A percentile compares a stretch with the other conserved stretches of the same genome.
Conservation (phyloP, 1,140 invertebrate species). For the Drosophila sp. region DNA sequence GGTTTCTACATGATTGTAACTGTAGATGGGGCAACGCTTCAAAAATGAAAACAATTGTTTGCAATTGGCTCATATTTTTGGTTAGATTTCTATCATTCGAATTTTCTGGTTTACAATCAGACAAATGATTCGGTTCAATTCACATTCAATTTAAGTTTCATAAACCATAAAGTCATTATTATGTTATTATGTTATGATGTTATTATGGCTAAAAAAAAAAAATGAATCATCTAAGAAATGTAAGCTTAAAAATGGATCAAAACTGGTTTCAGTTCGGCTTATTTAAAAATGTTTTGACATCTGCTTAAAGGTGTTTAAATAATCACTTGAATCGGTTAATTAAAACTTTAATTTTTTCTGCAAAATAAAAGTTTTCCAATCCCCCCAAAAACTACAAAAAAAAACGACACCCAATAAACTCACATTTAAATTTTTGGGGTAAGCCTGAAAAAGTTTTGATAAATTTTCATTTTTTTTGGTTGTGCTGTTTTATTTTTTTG, state of each 20-base stretch:
- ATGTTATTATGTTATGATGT: too few species aligned
- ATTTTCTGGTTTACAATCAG: conserved; percentile 2
- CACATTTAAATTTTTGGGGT: conserved; percentile 31
- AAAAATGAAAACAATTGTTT: conserved; percentile 17
- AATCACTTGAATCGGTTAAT: background rate
- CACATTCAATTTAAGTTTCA: background rate
- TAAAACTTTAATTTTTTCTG: conserved; percentile 3
- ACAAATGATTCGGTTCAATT: conserved; percentile 3
- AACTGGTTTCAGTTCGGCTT: too few species aligned
- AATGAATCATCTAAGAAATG: too few species aligned
- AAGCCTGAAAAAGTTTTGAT: conserved; percentile 31
- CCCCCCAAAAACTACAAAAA: background rate
- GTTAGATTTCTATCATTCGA: conserved; percentile 4
- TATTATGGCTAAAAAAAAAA: too few species aligned
- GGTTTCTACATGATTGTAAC: conserved; percentile 2
- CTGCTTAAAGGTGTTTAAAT: too few species aligned
- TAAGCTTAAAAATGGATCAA: too few species aligned
- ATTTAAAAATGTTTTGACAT: too few species aligned
- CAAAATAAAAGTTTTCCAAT: background rate
- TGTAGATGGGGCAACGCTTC: background rate
- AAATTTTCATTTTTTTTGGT: conserved; percentile 36
- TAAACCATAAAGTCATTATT: background rate
- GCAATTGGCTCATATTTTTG: conserved; percentile 12
- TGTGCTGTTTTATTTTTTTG: conserved; percentile 41
- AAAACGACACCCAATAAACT: conserved; percentile 23